Evolutionary conservation across 2,888 invertebrate species (phyloP), one percentile per base, ranked within the genome.

Genomic region (Tenthredo distinguenda): DNA sequence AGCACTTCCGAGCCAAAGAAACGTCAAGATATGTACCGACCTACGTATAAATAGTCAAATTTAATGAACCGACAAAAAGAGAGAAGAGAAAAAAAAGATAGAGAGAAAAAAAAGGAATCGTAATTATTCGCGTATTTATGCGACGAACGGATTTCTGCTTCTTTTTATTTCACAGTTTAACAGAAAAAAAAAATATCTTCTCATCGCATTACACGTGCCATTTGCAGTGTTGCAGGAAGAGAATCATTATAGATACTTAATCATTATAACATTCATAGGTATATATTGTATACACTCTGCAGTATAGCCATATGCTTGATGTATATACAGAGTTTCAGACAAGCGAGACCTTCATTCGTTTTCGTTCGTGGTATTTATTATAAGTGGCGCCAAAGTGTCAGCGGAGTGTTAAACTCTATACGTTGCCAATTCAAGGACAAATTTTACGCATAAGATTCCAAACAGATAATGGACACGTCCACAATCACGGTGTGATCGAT

Each of bases 381-480:
- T 81, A 34, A 88, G 88, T 88, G 88, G 90, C 90, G 90, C 90
- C 88, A 88, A 90, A 88, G 86, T 86, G 87, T 85, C 87, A 88
- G 65, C 31, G 34, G 40, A 50, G 65, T 76, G 43, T 26, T 79
- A 21, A 43, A 65, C 43, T 65, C 26, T 81, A 79, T 65, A 34
- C 50, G 55, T 85, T 81, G 58, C 40, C 79, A 40, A 85, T 85
- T 85, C 85, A 85, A 85, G 85, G 85, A 85, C 79, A 82, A 81
- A 65, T 85, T 85, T 81, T 9, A 62, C 62, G 43, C 31, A 81
- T n/a, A n/a, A 43, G 81, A 65, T 34, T 68, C 55, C 50, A 31
- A 18, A 77, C 18, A 55, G 65, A 50, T 81, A 43, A 74, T 62
- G 18, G 34, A 82, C 50, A 76, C 58, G 72, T 86, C 55, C 55